Percentiles rank a stretch among this genome's conserved stretches.
Evolutionary conservation across 53 echinoderm and acorn worm species (phyloP).

Genomic region (Paracentrotus lividus): DNA sequence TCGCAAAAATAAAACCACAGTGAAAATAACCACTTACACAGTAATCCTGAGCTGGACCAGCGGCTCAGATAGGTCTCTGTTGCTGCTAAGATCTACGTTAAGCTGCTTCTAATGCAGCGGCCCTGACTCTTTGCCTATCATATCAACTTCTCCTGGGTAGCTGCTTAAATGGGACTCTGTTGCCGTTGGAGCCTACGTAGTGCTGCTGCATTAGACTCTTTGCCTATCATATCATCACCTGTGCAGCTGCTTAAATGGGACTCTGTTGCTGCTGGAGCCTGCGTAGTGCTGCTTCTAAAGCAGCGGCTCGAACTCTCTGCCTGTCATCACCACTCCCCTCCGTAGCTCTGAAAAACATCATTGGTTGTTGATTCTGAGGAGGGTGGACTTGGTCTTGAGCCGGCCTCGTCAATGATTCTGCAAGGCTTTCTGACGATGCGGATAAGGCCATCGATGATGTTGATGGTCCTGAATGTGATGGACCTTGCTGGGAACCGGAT

Average conservation of each 20-base stretch:
- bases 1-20: too few species aligned
- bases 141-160: too few species aligned
- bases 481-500: neutral
- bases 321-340: slow-evolving; percentile 56
- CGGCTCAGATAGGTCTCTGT: slow-evolving; percentile 53
- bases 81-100: slow-evolving; percentile 80
- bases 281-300: slow-evolving; percentile 87
- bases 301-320: slow-evolving; percentile 75
- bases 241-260: neutral
- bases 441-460: slow-evolving; percentile 20
- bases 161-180: slow-evolving; percentile 45
- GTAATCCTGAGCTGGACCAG: neutral
- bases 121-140: too few species aligned
- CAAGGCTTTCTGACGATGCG: slow-evolving; percentile 56
- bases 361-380: neutral
- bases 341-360: slow-evolving; percentile 35
- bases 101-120: too few species aligned
- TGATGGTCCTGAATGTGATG: slow-evolving; percentile 1
- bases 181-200: slow-evolving; percentile 83
- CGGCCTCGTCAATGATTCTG: neutral
- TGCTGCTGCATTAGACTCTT: slow-evolving; percentile 77
- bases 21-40: neutral
- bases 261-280: slow-evolving; percentile 81
- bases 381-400: slow-evolving; percentile 22
- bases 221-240: slow-evolving; percentile 72